These are phyloP conservation scores for Nephrocerus scutellatus DNA, from an alignment of 2,888 invertebrate genomes.

Conservation along the genomic window DNA sequence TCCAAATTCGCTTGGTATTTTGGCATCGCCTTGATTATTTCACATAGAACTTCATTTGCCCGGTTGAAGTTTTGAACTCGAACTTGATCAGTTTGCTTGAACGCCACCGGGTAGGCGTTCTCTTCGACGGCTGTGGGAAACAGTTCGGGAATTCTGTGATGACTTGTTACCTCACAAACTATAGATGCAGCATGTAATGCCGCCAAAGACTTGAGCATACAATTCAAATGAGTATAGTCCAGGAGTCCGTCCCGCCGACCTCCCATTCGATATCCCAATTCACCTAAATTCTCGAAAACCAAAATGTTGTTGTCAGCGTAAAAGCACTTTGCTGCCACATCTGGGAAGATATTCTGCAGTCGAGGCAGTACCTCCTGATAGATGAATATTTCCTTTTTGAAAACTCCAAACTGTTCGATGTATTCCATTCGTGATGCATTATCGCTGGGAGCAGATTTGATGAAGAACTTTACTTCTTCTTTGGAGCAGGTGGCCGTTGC, in stretches of 20 bases:
- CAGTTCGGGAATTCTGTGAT: conserved; percentile 28
- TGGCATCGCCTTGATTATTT: conserved; percentile 36
- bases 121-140: conserved; percentile 39
- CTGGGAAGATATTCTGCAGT: conserved; percentile 31
- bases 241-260: conserved; percentile 35
- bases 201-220: conserved; percentile 44
- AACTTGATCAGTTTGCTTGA: conserved; percentile 26
- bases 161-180: conserved; percentile 39
- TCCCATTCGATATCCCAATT: conserved; percentile 37
- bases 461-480: conserved; percentile 49
- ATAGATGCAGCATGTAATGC: conserved; percentile 48
- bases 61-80: conserved; percentile 34
- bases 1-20: conserved; percentile 33
- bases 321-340: conserved; percentile 45
- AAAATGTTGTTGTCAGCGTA: conserved; percentile 42
- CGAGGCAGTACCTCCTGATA: conserved; percentile 47
- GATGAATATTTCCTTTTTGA: conserved; percentile 49
- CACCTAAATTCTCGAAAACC: conserved; percentile 48
- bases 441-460: conserved; percentile 55
- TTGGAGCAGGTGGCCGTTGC: conserved; percentile 12
- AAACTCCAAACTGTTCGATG: conserved; percentile 48
- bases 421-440: conserved; percentile 50
- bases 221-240: conserved; percentile 44
- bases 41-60: conserved; percentile 35
- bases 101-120: conserved; percentile 41